These are phyloP conservation scores for Nasonia vitripennis DNA, from an alignment of 1,140 invertebrate genomes.

Conservation along the genomic window DNA sequence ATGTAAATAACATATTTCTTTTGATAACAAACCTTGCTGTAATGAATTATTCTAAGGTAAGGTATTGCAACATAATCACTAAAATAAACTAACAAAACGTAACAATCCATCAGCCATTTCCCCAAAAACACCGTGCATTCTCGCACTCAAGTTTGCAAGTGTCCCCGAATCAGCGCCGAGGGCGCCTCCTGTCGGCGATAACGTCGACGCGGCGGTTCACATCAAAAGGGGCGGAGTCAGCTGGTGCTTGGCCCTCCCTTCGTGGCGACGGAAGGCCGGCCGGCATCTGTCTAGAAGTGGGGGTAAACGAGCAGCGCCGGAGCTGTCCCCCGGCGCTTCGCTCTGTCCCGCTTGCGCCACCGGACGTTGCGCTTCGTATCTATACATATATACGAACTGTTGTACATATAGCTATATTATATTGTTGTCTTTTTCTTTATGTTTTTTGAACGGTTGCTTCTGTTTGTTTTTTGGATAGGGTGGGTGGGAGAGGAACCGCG, in stretches of 20 bases:
- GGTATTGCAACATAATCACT: no score
- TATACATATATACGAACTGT: neutral
- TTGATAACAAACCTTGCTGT: no score
- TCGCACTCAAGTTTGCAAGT: conserved; percentile 6
- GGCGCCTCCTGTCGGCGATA: conserved; percentile 37
- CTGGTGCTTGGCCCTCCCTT: conserved; percentile 36
- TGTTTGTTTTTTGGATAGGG: neutral
- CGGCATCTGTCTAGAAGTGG: neutral
- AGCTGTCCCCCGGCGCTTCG: conserved; percentile 2
- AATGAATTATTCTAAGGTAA: no score
- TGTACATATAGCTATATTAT: neutral
- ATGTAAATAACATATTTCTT: no score
- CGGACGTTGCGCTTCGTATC: neutral
- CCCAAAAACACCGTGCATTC: neutral
- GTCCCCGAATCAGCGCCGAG: neutral
- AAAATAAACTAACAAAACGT: no score
- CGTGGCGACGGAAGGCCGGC: neutral
- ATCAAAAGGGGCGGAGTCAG: conserved; percentile 36
- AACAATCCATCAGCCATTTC: no score
- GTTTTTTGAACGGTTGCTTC: neutral
- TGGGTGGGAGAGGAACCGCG: neutral
- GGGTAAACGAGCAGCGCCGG: neutral
- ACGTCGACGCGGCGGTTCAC: neutral
- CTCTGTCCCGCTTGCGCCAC: conserved; percentile 24
- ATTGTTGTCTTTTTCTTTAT: neutral